Evolutionary conservation across 2,113 vertebrate genomes (phyloP), one percentile per base, ranked within the genome.

Genomic region (Pelodiscus sinensis): DNA sequence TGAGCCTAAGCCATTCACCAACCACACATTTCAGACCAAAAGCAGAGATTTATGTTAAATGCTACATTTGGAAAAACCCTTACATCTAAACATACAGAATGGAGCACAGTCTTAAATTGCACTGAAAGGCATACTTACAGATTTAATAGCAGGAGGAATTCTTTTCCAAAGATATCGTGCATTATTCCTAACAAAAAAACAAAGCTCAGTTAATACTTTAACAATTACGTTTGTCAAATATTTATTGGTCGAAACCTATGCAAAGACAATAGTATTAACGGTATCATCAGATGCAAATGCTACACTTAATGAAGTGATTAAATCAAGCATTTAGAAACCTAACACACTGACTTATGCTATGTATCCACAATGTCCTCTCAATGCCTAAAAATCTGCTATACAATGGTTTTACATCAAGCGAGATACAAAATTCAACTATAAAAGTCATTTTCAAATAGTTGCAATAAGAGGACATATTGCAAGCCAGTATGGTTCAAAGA

Each of bases 131-230:
- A 22, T n/a, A 98, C 98, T 98, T 97, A 99, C 99, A 79, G 98
- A 98, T 97, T 99, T 99, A 80, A 99, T 98, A 81, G 99, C 98
- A 94, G 98, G 98, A 21, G 99, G 99, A 95, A 99, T 99, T 96
- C 99, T 98, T 92, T 99, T 99, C 99, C 99, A 99, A 38, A 99
- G 98, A 88, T 99, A 99, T 18, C 99, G 98, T 22, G 98, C 99
- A 50, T 99, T 99, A 95, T 99, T 99, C 99, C 99, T 99, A 91
- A 89, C 81, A 92, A 92, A 80, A 27, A 24, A 84, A 89, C 8
- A 90, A 75, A 8, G 50, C 65, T 21, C 31, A 65, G 31, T 90
- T 81, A 15, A 78, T 90, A 21, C 9, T 87, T 51, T 79, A 29
- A 81, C 54, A 88, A 82, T 56, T 10, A 90, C 22, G n/a, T 29